Conservation (phyloP, 2,113 vertebrate species). For the Rhabdornis inornatus region DNA sequence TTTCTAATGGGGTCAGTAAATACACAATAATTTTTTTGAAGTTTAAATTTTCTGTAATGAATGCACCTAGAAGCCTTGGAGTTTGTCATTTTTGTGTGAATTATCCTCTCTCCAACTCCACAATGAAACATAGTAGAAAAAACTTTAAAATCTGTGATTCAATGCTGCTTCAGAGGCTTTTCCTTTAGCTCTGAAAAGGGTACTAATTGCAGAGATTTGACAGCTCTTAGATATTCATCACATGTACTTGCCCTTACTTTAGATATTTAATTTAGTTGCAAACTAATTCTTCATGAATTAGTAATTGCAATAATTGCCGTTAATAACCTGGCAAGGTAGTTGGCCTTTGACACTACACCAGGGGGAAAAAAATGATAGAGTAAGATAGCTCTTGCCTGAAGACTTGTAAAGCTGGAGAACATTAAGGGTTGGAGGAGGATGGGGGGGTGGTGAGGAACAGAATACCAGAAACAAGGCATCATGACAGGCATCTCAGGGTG, state of each 20-base stretch:
- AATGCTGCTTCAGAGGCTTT: not conserved
- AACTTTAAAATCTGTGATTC: not conserved
- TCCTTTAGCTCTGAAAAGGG: not conserved
- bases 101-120: not conserved
- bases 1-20: not conserved
- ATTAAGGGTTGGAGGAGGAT: not conserved
- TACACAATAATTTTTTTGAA: not conserved
- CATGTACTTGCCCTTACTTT: not conserved
- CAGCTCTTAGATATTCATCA: slow-evolving; percentile 6
- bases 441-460: not conserved
- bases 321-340: not conserved
- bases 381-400: not conserved
- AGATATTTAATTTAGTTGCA: slow-evolving; percentile 8
- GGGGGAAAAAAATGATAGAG: not conserved
- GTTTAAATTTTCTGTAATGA: not conserved
- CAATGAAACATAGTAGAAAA: not conserved
- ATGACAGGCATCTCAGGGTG: not conserved
- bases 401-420: not conserved
- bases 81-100: not conserved
- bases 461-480: not conserved
- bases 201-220: slow-evolving; percentile 27
- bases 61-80: not conserved
- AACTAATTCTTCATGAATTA: not conserved
- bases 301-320: not conserved
- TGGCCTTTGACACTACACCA: not conserved